Evolutionary conservation across 2,113 vertebrate genomes (phyloP).

Genomic region (Tragelaphus strepsiceros): DNA sequence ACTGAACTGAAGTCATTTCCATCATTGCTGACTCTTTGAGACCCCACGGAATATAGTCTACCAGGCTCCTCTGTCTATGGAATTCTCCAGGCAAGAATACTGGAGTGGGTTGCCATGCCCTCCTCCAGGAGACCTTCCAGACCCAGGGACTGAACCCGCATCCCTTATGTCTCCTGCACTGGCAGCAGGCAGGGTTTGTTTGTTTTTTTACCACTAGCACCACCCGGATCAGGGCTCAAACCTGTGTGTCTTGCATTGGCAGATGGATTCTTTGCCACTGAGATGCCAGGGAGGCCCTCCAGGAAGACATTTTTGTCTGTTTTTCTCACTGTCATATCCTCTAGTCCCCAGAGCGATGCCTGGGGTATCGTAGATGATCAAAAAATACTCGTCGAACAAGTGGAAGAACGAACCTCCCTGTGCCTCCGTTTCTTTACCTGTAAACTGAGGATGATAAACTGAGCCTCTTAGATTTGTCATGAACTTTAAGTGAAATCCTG

Average conservation of each 20-base stretch:
- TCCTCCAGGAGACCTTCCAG: neutral
- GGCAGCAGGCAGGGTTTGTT: neutral
- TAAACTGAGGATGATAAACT: neutral
- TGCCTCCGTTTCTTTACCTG: neutral
- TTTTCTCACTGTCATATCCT: neutral
- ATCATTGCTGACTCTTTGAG: neutral
- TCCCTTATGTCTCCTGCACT: neutral
- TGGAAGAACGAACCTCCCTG: neutral
- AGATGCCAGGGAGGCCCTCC: neutral
- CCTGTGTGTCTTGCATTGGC: neutral
- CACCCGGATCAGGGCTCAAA: neutral
- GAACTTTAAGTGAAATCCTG: neutral
- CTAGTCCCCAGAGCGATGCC: neutral
- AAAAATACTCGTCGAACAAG: neutral
- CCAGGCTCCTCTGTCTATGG: neutral
- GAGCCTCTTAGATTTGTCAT: neutral
- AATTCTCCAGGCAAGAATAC: neutral
- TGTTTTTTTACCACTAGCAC: neutral
- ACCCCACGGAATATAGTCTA: neutral
- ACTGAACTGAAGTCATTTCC: neutral
- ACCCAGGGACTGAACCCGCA: accelerated
- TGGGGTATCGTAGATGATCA: accelerated
- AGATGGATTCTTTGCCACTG: neutral
- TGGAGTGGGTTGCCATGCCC: neutral
- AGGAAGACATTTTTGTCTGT: neutral